A percentile compares a stretch with the other conserved stretches of the same genome.
Conservation (phyloP, 2,888 invertebrate genomes). For the Caradrina kadenii region DNA sequence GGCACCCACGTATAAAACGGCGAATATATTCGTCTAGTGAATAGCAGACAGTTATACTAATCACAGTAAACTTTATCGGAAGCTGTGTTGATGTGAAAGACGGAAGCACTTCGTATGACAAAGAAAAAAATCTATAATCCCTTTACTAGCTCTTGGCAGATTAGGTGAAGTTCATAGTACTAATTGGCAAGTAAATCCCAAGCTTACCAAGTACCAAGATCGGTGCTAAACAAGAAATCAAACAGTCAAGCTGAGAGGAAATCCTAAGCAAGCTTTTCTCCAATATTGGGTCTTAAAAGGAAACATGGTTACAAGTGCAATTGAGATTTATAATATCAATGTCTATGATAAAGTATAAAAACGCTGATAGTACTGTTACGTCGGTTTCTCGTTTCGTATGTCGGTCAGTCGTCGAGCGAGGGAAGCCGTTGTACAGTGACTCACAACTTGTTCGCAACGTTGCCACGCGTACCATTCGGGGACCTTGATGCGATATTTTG, state of each 20-base stretch:
- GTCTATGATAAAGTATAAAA: slow-evolving; percentile 59
- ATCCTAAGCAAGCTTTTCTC: neutral
- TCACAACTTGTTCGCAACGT: slow-evolving; percentile 68
- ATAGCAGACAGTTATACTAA: neutral
- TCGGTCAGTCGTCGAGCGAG: slow-evolving; percentile 70
- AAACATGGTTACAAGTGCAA: slow-evolving; percentile 40
- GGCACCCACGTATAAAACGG: slow-evolving; percentile 49
- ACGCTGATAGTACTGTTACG: slow-evolving; percentile 61
- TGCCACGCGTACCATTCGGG: slow-evolving; percentile 66
- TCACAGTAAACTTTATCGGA: too few relatives aligned
- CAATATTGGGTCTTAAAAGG: slow-evolving; percentile 16
- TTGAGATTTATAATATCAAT: slow-evolving; percentile 49
- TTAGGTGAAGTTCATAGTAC: neutral
- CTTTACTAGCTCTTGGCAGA: neutral
- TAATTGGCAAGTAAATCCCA: neutral
- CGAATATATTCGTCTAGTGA: slow-evolving; percentile 23
- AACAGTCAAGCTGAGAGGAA: neutral
- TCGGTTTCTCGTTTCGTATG: slow-evolving; percentile 65
- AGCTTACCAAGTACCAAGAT: neutral
- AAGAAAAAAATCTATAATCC: neutral
- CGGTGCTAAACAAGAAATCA: neutral
- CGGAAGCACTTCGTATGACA: too few relatives aligned
- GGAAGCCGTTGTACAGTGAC: slow-evolving; percentile 80
- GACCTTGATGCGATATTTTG: slow-evolving; percentile 57
- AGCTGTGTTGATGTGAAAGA: too few relatives aligned